Evolutionary conservation across 1,140 invertebrate species (phyloP), one percentile per base, ranked within the genome.

Genomic region (Zaprionus gabonicus): DNA sequence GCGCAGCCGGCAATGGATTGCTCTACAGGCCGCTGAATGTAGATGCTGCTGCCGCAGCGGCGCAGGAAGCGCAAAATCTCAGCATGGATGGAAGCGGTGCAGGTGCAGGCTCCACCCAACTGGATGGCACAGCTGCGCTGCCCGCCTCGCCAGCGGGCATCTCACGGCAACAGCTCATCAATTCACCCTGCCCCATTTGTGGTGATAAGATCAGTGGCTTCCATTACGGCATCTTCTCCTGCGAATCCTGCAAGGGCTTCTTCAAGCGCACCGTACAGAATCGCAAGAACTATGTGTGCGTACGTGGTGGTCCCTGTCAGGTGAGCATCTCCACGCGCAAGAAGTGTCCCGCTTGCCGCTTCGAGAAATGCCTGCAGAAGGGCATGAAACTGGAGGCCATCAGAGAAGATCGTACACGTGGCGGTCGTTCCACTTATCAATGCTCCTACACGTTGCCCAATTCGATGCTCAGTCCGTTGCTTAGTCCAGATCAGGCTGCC

Each of bases 371-470:
- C 93, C 95, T 99, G 15, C 96, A 97, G 27, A 98, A 97, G 93
- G 98, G 98, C 41, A 99, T 99, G 98, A 99, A 98, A 93, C 93
- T 99, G 20, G 98, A 99, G 96, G 98, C 98, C 1, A 99, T 99
- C 53, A 94, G 98, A 74, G 97, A 98, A 91, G 98, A 99, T 93
- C 94, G 98, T 75, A 99, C 98, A 0, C 94, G 98, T 69, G 98
- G 98, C 63, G 98, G 98, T 25, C 95, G 98, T 68, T 99, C 98
- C 77, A 99, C 98, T 13, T 99, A 99, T 93, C 97, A 98, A 84
- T 98, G 97, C 92, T 97, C 97, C 36, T 98, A 98, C 85, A 96
- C 97, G 17, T 92, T 98, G 67, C 96, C 97, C 55, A 95, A 96
- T 59, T 96, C 93, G 71, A 95, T 94, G 93, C 69, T 93, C 4